phyloP scores from a whole-genome alignment of 2,888 invertebrate genomes.

The Boloria euphrosyne region DNA sequence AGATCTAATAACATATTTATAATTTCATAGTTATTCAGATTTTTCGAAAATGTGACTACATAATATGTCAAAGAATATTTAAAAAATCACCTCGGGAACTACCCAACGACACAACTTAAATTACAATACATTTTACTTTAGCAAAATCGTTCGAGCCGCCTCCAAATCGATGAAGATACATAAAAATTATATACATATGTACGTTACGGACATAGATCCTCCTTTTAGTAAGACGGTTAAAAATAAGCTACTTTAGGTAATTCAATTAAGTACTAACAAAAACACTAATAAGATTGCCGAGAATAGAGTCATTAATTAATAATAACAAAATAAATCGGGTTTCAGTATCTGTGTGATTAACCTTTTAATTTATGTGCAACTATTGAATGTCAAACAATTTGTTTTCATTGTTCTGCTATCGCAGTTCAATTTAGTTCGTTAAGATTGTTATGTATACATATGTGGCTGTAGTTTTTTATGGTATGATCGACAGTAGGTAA shows the following conservation, averaged over 20 bases:
- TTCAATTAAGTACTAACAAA: background rate
- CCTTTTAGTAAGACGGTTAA: background rate
- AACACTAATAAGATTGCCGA: background rate
- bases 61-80: no score
- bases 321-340: background rate
- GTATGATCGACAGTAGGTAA: background rate
- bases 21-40: no score
- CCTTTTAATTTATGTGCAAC: background rate
- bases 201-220: no score
- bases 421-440: constrained; percentile 15
- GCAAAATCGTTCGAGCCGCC: no score
- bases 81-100: no score
- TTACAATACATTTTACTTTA: no score
- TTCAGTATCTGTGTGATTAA: constrained; percentile 1
- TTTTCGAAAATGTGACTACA: no score
- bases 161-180: no score
- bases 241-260: background rate
- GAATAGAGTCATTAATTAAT: background rate
- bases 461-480: background rate
- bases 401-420: constrained; percentile 5
- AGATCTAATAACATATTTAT: no score
- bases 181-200: no score
- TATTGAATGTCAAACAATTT: constrained; percentile 4
- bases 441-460: background rate
- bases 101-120: no score